Conservation (phyloP, 64 coral and sea anemone genomes). For the Hydrozoanthus tunicans region DNA sequence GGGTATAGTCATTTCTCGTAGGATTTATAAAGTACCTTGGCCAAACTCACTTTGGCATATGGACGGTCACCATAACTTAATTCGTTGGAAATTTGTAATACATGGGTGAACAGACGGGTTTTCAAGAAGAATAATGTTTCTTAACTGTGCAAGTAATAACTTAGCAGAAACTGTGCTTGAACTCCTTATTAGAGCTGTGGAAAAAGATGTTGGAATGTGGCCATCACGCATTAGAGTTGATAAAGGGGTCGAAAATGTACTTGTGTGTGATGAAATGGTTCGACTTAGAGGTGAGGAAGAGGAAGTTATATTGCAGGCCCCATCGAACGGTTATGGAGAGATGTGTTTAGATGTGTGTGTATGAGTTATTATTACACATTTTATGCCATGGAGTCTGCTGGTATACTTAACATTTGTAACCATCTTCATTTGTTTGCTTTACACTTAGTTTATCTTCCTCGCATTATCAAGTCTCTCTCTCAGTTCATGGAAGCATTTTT, state of each 20-base stretch:
- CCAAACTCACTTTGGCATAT: conserved; percentile 62
- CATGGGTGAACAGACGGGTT: conserved; percentile 53
- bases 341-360: conserved; percentile 43
- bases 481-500: conserved; percentile 24
- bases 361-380: conserved; percentile 39
- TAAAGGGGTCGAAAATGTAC: background rate
- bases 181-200: conserved; percentile 8
- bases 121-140: conserved; percentile 47
- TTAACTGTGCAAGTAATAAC: conserved; percentile 50
- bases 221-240: conserved; percentile 45
- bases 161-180: conserved; percentile 44
- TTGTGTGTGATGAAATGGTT: conserved; percentile 57
- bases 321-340: conserved; percentile 10
- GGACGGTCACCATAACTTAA: conserved; percentile 43
- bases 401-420: background rate
- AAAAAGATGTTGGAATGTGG: conserved; percentile 46
- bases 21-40: conserved; percentile 40
- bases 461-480: too few relatives aligned
- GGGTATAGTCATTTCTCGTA: conserved; percentile 52
- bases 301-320: conserved; percentile 59
- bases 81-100: conserved; percentile 43
- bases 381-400: conserved; percentile 51
- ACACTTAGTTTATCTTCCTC: background rate
- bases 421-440: conserved; percentile 14
- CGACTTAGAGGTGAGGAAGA: conserved; percentile 52